Conservation (phyloP, 2,797 vertebrate genomes). For the Gymnopithys bicolor region DNA sequence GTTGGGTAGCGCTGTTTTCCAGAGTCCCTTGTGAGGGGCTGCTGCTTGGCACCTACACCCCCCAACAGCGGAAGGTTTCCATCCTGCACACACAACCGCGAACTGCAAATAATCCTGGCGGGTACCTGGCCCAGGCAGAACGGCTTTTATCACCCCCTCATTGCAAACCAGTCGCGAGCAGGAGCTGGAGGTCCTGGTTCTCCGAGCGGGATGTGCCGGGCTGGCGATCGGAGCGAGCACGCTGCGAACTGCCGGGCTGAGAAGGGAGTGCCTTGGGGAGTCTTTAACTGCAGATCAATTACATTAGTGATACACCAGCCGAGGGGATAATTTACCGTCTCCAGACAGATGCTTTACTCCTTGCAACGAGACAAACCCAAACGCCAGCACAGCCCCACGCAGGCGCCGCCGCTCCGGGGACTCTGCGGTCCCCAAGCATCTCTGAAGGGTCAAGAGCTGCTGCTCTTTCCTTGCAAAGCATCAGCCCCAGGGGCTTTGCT, state of each 20-base stretch:
- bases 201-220: neutral
- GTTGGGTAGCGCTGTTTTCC: accelerated
- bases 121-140: neutral
- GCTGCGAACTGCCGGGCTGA: neutral
- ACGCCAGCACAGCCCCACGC: neutral
- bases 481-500: neutral
- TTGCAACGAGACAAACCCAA: neutral
- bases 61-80: neutral
- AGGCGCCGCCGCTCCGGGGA: accelerated
- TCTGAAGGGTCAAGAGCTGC: accelerated
- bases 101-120: neutral
- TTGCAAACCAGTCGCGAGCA: neutral
- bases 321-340: conserved; percentile 45
- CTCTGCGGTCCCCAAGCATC: accelerated
- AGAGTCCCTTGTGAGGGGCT: neutral
- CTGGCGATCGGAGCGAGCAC: neutral
- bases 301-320: conserved; percentile 27
- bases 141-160: accelerated
- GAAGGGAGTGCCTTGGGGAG: conserved; percentile 43
- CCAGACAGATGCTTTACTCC: conserved; percentile 31
- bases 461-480: neutral
- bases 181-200: neutral
- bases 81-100: neutral
- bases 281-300: conserved; percentile 55
- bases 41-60: neutral